Evolutionary conservation across 2,797 vertebrate species (phyloP), one percentile per base, ranked within the genome.

Genomic region (Xenentodon cancila): DNA sequence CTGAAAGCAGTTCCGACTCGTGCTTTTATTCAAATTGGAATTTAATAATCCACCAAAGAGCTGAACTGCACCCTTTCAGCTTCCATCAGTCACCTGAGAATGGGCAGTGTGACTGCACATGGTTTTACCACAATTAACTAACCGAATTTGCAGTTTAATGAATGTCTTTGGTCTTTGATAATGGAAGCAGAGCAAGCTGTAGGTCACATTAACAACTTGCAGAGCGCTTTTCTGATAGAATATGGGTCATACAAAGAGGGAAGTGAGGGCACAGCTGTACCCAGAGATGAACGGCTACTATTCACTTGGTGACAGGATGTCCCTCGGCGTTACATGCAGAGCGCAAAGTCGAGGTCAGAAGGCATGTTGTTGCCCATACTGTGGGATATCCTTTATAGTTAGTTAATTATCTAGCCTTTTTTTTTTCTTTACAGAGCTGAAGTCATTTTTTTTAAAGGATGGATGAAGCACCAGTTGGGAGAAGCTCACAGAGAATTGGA

Each of bases 231-330:
- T 58, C 70, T 74, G 40, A 65, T 58, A 77, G 70, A 80, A 75
- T 80, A 73, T 64, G 75, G 82, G 80, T 86, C 81, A 82, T 0
- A 73, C 75, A 73, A 67, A 80, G 75, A 84, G 75, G 67, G 70
- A 25, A 76, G 50, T 54, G 63, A 82, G 84, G 81, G 64, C 85
- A 81, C 88, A 90, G 90, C 88, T 90, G 90, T 79, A 77, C 71
- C 79, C 71, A 19, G 77, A 67, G 65, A 89, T 84, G 86, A 91
- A 90, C 77, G 67, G 72, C 63, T 53, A 71, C 82, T 69, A 88
- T 89, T 91, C 84, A 89, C 64, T 62, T 59, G 64, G 67, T 48
- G 72, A 81, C 86, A 87, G 87, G 87, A 90, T 82, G 86, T 89
- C 81, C 70, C 61, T 75, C n/a, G 16, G 80, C 67, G 3, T 68